Evolutionary conservation across 2,113 vertebrate genomes (phyloP).

Genomic region (Chitala chitala): DNA sequence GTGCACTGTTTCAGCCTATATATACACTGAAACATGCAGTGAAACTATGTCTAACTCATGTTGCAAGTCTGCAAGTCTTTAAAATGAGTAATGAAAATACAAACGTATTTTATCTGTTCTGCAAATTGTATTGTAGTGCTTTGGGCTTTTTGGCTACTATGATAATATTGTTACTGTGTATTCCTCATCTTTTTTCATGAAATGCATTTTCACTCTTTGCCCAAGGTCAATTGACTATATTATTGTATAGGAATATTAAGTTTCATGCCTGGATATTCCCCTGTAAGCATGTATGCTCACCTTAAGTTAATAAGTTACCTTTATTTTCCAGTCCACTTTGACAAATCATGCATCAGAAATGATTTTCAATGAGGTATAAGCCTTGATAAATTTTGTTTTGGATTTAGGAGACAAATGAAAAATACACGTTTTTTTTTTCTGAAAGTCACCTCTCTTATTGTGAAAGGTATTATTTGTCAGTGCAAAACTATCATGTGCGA

Average conservation of each 20-base stretch:
- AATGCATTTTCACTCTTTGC: no score
- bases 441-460: background rate
- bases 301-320: background rate
- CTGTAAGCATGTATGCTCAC: background rate
- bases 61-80: no score
- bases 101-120: no score
- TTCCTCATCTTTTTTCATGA: no score
- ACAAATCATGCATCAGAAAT: background rate
- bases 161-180: no score
- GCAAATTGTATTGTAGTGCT: no score
- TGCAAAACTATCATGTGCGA: background rate
- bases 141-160: no score
- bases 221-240: no score
- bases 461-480: constrained; percentile 16
- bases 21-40: no score
- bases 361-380: no score
- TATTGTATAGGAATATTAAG: background rate
- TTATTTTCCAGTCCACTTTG: background rate
- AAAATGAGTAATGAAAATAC: no score
- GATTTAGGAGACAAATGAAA: background rate
- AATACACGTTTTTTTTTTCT: background rate
- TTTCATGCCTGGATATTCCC: background rate
- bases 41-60: no score
- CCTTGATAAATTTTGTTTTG: background rate
- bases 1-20: background rate